Evolutionary conservation across 1,140 invertebrate genomes (phyloP).

Genomic region (Rhysida immarginata): DNA sequence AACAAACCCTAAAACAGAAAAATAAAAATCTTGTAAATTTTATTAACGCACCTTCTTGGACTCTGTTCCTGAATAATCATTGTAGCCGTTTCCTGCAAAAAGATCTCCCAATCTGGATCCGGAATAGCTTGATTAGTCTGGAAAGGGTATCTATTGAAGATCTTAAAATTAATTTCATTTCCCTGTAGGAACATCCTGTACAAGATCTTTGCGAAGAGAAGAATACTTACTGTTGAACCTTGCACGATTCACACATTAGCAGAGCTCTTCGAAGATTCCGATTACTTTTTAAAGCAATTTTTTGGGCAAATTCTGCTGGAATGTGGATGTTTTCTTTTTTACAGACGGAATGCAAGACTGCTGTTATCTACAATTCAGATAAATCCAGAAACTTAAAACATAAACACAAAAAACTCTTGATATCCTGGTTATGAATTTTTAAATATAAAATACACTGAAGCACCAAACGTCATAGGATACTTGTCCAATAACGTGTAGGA

Average conservation of each 20-base stretch:
- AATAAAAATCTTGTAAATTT: too few relatives aligned
- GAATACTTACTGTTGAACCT: constrained; percentile 64
- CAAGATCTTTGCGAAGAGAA: too few relatives aligned
- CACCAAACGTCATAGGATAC: too few relatives aligned
- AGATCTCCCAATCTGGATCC: constrained; percentile 87
- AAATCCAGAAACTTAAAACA: too few relatives aligned
- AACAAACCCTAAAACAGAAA: too few relatives aligned
- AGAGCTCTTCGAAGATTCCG: constrained; percentile 87
- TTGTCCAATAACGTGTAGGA: too few relatives aligned
- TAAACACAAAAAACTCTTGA: too few relatives aligned
- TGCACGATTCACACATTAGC: constrained; percentile 85
- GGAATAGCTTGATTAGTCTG: constrained; percentile 61
- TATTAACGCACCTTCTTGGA: constrained; percentile 49
- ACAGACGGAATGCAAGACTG: constrained; percentile 45
- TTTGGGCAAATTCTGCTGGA: constrained; percentile 56
- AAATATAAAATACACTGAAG: too few relatives aligned
- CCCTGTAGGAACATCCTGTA: too few relatives aligned
- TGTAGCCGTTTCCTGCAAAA: constrained; percentile 68
- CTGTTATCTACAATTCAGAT: constrained; percentile 1
- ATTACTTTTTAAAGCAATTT: constrained; percentile 61
- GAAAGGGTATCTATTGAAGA: constrained; percentile 58
- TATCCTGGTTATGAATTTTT: too few relatives aligned
- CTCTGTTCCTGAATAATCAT: constrained; percentile 79
- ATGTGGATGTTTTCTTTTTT: constrained; percentile 72
- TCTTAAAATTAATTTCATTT: constrained; percentile 12